Evolutionary conservation across 2,113 vertebrate species (phyloP).

Genomic region (Speoplatyrhinus poulsoni): DNA sequence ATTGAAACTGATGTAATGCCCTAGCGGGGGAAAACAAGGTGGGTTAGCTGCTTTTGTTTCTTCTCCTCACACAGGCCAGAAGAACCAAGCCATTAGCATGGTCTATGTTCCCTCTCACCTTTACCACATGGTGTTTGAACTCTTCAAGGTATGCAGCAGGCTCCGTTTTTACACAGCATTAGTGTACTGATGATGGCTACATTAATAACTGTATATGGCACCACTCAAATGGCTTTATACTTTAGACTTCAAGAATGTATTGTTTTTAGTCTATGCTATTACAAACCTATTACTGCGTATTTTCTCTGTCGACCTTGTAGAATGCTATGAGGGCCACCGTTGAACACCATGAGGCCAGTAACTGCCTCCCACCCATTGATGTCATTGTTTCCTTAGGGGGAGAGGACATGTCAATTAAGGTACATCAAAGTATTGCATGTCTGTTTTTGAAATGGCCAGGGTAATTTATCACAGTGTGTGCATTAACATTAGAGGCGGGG

Average conservation of each 20-base stretch:
- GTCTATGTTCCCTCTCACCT: conserved; percentile 95
- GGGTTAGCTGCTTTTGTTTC: conserved; percentile 7
- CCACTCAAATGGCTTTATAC: not conserved
- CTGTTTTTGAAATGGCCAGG: too few relatives aligned
- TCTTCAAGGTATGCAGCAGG: conserved; percentile 86
- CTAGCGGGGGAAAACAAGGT: conserved; percentile 22
- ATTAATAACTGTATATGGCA: not conserved
- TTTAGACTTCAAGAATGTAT: not conserved
- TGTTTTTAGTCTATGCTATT: not conserved
- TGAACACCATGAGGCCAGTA: conserved; percentile 83
- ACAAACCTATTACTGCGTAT: not conserved
- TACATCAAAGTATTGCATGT: conserved; percentile 40
- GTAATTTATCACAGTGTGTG: too few relatives aligned
- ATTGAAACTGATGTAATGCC: conserved; percentile 1
- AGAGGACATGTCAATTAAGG: conserved; percentile 93
- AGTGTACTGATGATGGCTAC: not conserved
- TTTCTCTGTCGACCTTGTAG: conserved; percentile 55
- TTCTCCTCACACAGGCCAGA: conserved; percentile 63
- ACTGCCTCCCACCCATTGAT: conserved; percentile 79
- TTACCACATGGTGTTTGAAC: conserved; percentile 96
- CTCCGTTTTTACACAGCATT: too few relatives aligned
- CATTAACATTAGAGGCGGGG: not conserved
- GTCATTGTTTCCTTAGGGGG: conserved; percentile 89
- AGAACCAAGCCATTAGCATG: conserved; percentile 81
- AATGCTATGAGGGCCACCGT: conserved; percentile 96